phyloP scores from a whole-genome alignment of 2,113 vertebrate genomes.

The Dipodomys spectabilis region DNA sequence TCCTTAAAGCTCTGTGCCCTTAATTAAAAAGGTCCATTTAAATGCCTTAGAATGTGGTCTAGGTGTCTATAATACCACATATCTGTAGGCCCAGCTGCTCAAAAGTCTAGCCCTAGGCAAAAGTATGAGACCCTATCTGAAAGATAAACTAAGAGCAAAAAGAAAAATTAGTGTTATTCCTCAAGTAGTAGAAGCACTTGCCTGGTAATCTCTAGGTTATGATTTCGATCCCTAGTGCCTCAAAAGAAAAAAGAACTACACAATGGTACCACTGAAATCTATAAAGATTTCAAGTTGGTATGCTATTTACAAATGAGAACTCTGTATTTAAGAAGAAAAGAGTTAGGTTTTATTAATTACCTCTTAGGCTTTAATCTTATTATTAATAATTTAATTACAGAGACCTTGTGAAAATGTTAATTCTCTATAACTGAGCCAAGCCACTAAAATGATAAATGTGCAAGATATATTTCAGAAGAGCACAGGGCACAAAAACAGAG shows the following conservation, averaged over 20 bases:
- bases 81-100: too few relatives aligned
- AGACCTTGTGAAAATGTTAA: neutral
- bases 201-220: too few relatives aligned
- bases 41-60: neutral
- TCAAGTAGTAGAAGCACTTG: too few relatives aligned
- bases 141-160: neutral
- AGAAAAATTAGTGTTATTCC: neutral
- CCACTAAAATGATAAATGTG: conserved; percentile 17
- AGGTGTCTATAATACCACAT: too few relatives aligned
- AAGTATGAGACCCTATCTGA: neutral
- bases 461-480: neutral
- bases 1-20: neutral
- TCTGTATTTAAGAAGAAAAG: neutral
- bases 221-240: too few relatives aligned
- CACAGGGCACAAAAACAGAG: neutral
- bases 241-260: neutral
- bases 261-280: neutral
- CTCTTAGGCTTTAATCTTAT: neutral
- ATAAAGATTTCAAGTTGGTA: neutral
- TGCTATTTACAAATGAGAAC: neutral
- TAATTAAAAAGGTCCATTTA: neutral
- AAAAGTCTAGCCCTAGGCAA: too few relatives aligned
- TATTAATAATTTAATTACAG: conserved; percentile 57
- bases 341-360: conserved; percentile 24
- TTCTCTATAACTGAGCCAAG: neutral